Conservation (phyloP, 2,113 vertebrate species). For the Spilogale gracilis region DNA sequence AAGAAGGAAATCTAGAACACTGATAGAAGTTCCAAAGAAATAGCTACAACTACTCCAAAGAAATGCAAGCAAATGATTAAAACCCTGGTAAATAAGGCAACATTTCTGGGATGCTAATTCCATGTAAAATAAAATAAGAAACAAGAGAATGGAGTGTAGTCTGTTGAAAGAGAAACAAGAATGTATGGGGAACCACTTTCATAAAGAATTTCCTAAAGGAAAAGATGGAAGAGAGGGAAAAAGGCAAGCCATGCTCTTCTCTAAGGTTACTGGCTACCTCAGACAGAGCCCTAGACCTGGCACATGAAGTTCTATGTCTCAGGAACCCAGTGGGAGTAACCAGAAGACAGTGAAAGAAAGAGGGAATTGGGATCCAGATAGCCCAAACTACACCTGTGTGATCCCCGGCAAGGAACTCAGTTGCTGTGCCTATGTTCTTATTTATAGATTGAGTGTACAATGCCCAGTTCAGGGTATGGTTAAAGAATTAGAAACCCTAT, state of each 20-base stretch:
- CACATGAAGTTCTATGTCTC: background rate
- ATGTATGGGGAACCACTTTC: background rate
- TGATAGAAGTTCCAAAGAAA: background rate
- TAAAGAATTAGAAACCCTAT: background rate
- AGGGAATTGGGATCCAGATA: background rate
- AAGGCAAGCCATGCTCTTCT: background rate
- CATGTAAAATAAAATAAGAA: background rate
- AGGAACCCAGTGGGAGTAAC: background rate
- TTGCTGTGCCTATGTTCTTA: background rate
- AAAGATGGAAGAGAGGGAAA: background rate
- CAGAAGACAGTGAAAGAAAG: background rate
- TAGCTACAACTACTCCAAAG: background rate
- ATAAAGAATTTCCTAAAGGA: background rate
- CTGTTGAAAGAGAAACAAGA: background rate
- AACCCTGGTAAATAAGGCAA: background rate
- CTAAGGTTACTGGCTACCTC: background rate
- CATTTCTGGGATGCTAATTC: background rate
- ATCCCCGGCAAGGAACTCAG: background rate
- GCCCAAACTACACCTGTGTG: background rate
- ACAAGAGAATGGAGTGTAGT: background rate
- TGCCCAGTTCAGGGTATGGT: background rate
- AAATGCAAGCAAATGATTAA: background rate
- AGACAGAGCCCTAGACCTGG: background rate
- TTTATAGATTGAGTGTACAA: background rate
- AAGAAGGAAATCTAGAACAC: constrained; percentile 30